Base-by-base conservation (phyloP, 2,888 invertebrate genomes). In the Gymnoscelis rufifasciata region DNA sequence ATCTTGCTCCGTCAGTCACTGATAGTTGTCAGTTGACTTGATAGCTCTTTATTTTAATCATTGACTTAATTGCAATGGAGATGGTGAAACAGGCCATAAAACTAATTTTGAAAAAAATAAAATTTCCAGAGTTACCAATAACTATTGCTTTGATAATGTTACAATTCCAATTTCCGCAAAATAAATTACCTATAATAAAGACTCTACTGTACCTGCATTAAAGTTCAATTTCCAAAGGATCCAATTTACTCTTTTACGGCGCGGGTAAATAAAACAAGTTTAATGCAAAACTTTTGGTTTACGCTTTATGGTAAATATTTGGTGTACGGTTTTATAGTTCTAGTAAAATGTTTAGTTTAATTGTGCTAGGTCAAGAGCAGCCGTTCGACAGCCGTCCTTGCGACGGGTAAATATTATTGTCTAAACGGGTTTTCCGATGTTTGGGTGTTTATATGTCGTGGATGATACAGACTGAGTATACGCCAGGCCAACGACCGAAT, bases 291-390 rank as follows among this genome's bases (percentile, higher is more conserved):
- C 80, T 86, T 86, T 86, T 83, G 84, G 86, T 87, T 87, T 86
- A 87, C 87, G 84, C 82, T 86, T 84, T 84, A 87, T 87, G 86
- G 86, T 88, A 88, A 88, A 88, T 88, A 88, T 88, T 87, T 88
- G 81, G 86, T 86, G 77, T 79, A 81, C 81, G 79, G 83, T 83
- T 88, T 86, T 87, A 88, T 86, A 86, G 87, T 83, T 83, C 76
- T 78, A 84, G 83, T 86, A 81, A 83, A 84, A 86, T 86, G 86
- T 86, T 87, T 86, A 80, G 80, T 84, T 84, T 84, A 82, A 86
- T 86, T 87, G 87, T 83, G 81, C 80, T 87, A 87, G 87, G 87
- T 88, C 87, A 88, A 83, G 87, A 86, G 74, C 84, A 79, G 68
- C 66, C 83, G 83, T 84, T 86, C 84, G 87, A 83, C 86, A 84